Conservation (phyloP, 2,113 vertebrate genomes). For the Ceyx cyanopectus region DNA sequence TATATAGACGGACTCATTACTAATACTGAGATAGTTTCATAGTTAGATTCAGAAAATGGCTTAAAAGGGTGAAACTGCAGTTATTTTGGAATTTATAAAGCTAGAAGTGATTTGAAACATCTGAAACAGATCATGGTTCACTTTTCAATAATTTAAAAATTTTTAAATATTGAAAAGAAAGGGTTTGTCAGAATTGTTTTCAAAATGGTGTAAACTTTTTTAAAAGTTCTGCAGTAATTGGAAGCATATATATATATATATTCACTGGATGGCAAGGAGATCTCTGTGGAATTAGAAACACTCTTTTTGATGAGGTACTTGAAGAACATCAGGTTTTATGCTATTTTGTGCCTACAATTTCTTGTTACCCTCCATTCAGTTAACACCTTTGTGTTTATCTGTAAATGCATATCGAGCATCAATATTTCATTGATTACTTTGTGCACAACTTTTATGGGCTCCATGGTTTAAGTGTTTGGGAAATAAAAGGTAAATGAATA, state of each 20-base stretch:
- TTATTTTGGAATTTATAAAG: neutral
- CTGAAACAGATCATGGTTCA: neutral
- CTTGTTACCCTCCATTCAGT: neutral
- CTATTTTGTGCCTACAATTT: neutral
- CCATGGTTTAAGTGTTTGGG: constrained; percentile 26
- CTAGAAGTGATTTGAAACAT: neutral
- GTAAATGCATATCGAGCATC: constrained; percentile 21
- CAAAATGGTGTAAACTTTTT: neutral
- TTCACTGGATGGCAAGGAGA: neutral
- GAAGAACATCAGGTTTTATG: neutral
- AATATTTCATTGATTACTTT: constrained; percentile 62
- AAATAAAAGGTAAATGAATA: constrained; percentile 66
- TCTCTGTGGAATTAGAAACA: neutral
- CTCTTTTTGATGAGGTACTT: neutral
- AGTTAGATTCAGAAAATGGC: neutral
- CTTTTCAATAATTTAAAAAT: neutral
- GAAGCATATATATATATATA: neutral
- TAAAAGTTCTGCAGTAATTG: neutral
- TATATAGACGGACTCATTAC: neutral
- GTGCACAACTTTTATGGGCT: constrained; percentile 22
- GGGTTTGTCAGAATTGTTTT: neutral
- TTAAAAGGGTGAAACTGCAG: neutral
- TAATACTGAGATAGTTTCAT: rapidly evolving
- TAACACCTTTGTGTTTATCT: constrained; percentile 28
- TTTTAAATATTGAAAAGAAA: neutral